A percentile compares a stretch with the other conserved stretches of the same genome.
Evolutionary conservation across 2,113 vertebrate genomes (phyloP).

Genomic region (Larimichthys crocea): DNA sequence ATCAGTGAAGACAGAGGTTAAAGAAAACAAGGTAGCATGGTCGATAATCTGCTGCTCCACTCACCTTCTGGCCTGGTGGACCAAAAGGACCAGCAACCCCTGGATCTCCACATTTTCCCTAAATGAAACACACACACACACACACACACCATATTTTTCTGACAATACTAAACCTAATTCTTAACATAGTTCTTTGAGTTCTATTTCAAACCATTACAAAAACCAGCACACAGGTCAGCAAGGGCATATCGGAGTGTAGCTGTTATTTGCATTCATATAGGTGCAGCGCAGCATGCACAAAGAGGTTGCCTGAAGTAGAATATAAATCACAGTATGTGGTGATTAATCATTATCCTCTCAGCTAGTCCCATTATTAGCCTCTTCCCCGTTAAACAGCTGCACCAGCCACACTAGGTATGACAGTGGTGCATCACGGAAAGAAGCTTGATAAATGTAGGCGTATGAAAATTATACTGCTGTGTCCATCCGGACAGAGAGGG

Average conservation of each 20-base stretch:
- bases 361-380: constrained; percentile 16
- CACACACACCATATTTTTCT: neutral
- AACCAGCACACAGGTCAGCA: neutral
- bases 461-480: neutral
- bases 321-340: constrained; percentile 42
- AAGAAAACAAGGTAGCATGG: constrained; percentile 6
- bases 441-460: neutral
- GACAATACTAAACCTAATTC: neutral
- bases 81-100: constrained; percentile 70
- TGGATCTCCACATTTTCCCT: constrained; percentile 77
- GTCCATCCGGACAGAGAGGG: neutral
- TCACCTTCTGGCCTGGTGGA: constrained; percentile 76
- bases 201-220: constrained; percentile 8
- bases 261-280: constrained; percentile 32
- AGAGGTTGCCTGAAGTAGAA: constrained; percentile 11
- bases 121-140: constrained; percentile 33
- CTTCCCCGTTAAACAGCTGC: constrained; percentile 22
- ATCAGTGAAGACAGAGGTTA: neutral
- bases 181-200: neutral
- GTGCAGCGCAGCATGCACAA: neutral
- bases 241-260: constrained; percentile 3
- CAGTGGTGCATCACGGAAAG: neutral
- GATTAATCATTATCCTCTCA: constrained; percentile 38
- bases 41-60: neutral
- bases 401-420: neutral